Conservation (phyloP, 2,113 vertebrate genomes). For the Lepisosteus oculatus region DNA sequence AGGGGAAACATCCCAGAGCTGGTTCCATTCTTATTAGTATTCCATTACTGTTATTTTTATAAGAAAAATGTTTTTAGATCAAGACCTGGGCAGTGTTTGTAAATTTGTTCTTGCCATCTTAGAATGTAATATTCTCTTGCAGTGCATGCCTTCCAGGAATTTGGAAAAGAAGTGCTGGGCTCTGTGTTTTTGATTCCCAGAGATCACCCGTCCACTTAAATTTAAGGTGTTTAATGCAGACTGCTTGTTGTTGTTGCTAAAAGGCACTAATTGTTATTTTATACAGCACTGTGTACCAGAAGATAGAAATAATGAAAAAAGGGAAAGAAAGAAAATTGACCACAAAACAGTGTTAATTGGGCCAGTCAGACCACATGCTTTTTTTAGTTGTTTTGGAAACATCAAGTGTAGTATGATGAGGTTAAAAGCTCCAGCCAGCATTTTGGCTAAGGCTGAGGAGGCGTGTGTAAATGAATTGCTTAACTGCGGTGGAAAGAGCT, state of each 20-base stretch:
- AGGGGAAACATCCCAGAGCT: not conserved
- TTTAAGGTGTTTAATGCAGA: not conserved
- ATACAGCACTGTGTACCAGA: not conserved
- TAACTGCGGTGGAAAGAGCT: not conserved
- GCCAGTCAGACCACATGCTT: slow-evolving; percentile 3
- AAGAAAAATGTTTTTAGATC: not conserved
- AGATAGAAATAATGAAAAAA: not conserved
- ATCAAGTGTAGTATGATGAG: not conserved
- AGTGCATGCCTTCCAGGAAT: not conserved
- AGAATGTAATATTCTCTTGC: slow-evolving; percentile 5
- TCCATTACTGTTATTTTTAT: not conserved
- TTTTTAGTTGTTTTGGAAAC: not conserved
- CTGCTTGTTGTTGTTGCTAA: not conserved
- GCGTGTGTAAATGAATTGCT: not conserved
- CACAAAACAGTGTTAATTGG: not conserved
- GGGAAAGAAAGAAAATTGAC: too few species aligned
- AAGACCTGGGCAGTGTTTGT: not conserved
- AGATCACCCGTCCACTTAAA: slow-evolving; percentile 5
- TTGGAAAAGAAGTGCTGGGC: not conserved
- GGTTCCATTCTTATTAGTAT: not conserved
- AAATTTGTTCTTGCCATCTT: not conserved
- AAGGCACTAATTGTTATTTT: not conserved
- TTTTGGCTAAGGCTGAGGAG: not conserved
- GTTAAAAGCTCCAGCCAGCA: not conserved
- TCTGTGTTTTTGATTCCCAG: not conserved